Evolutionary conservation across 2,797 vertebrate genomes (phyloP), one percentile per base, ranked within the genome.

Genomic region (Tokudaia muenninki): DNA sequence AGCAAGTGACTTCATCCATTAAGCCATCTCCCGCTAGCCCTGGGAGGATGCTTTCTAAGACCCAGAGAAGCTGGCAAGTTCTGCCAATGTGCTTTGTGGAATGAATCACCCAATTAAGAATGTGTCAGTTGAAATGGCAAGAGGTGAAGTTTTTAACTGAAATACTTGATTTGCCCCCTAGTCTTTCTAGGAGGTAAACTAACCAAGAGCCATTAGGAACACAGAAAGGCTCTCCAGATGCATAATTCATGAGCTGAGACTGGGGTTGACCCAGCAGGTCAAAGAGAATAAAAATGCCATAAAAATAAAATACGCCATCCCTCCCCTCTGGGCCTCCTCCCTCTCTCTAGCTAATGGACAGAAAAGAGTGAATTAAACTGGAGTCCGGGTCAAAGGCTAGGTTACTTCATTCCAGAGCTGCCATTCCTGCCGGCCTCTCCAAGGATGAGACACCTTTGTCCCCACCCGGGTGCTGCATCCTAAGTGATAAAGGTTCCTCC

Each of bases 181-280:
- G 22, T 94, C 37, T 94, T 94, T 94, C 91, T 90, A 84, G 90
- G 55, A 96, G 87, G 93, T 89, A 86, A 95, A 93, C 81, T 92
- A 88, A 65, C 47, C 87, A 34, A 91, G 93, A 96, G 65, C 92
- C 87, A 93, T 95, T 80, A 94, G 83, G 72, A 94, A 96, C 82
- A 82, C 61, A 88, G 72, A 92, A 92, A 79, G 74, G 8, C 65
- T 91, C 84, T 78, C 93, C 34, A 63, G 34, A 93, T 95, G 65
- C n/a, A 90, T 96, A 92, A 96, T 96, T 96, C 94, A 98, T 97
- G 90, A 97, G 94, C 29, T 70, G 86, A 97, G 47, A 96, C 91
- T 90, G 59, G 92, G 47, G 94, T 83, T 96, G 94, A 97, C 94
- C 96, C 91, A 93, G 81, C 4, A 86, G 92, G 94, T 92, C 93